Percentiles rank a stretch among this genome's conserved stretches.
Conservation (phyloP, 1,140 invertebrate species). For the Heterodera carotae region DNA sequence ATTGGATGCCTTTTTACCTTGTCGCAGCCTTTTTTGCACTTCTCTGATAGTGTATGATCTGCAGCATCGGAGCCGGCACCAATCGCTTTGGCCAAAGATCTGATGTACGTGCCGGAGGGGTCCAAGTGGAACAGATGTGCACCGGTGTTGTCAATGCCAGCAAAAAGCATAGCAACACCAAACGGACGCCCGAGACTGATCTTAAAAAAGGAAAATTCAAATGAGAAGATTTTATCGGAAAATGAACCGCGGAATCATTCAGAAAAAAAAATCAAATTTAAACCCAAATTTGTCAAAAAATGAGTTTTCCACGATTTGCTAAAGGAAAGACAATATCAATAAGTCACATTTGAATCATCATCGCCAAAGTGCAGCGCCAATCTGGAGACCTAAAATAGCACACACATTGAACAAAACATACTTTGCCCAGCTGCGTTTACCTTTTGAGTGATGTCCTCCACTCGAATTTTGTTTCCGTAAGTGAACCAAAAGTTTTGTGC, state of each 20-base stretch:
- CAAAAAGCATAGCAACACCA: constrained; percentile 82
- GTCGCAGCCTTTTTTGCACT: constrained; percentile 79
- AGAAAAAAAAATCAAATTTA: neutral
- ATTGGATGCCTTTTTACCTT: constrained; percentile 70
- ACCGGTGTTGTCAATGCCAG: constrained; percentile 71
- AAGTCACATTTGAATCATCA: constrained; percentile 81
- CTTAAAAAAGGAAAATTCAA: constrained; percentile 31
- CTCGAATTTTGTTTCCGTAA: constrained; percentile 67
- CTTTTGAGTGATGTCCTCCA: constrained; percentile 95
- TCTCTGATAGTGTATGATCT: constrained; percentile 89
- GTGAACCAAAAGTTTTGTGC: constrained; percentile 71
- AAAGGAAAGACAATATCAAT: neutral
- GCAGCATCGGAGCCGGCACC: constrained; percentile 98
- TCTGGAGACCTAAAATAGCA: constrained; percentile 76
- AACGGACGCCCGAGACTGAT: constrained; percentile 83
- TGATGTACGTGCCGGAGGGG: constrained; percentile 92
- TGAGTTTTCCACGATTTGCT: neutral
- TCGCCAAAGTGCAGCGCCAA: constrained; percentile 97
- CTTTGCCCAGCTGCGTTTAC: constrained; percentile 65
- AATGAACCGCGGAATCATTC: neutral
- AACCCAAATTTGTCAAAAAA: neutral
- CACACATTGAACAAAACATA: neutral
- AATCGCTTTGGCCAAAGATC: constrained; percentile 97
- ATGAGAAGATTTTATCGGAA: constrained; percentile 10
- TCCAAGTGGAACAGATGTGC: constrained; percentile 86